Percentiles rank a stretch among this genome's conserved stretches.
Conservation (phyloP, 2,797 vertebrate species). For the Sebastolobus alascanus region DNA sequence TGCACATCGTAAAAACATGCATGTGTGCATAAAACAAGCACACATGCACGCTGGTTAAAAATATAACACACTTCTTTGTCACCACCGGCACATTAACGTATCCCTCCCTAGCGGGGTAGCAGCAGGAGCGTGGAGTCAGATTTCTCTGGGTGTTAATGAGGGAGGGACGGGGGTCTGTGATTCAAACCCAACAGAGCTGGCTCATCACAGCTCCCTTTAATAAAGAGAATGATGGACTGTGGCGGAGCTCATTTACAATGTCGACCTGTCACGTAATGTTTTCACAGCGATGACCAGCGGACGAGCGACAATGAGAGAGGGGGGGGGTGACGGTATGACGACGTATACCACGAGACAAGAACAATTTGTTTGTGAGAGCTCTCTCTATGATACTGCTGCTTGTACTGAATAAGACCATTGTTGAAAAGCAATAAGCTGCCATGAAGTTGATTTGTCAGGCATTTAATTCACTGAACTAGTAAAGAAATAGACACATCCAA, state of each 20-base stretch:
- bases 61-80: slow-evolving; percentile 12
- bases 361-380: background rate
- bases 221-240: slow-evolving; percentile 20
- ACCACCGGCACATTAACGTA: background rate
- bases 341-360: background rate
- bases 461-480: background rate
- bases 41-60: slow-evolving; percentile 21
- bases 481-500: background rate
- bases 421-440: background rate
- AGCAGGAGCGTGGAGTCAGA: slow-evolving; percentile 22
- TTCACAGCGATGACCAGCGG: slow-evolving; percentile 10
- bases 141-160: slow-evolving; percentile 52
- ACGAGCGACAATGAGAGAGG: background rate
- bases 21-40: background rate
- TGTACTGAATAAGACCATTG: background rate
- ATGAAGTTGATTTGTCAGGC: background rate
- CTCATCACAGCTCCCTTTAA: slow-evolving; percentile 45
- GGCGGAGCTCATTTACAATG: slow-evolving; percentile 39
- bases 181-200: slow-evolving; percentile 47
- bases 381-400: background rate
- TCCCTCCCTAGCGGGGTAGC: background rate
- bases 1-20: background rate
- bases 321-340: background rate
- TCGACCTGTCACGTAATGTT: slow-evolving; percentile 11
- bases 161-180: slow-evolving; percentile 29